Evolutionary conservation across 2,113 vertebrate species (phyloP).

Genomic region (Gallinago undulata): DNA sequence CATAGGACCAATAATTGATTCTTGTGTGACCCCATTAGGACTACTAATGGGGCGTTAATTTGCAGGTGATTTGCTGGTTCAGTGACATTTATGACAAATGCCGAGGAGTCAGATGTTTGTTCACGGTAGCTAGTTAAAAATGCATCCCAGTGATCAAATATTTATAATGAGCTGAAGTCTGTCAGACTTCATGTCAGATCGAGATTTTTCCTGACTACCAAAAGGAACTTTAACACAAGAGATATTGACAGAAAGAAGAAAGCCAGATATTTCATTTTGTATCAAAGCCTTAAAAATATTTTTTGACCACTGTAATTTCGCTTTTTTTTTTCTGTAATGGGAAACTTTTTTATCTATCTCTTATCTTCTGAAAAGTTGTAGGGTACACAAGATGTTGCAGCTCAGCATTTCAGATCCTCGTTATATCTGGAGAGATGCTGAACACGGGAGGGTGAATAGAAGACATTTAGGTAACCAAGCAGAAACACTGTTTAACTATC

Average conservation of each 20-base stretch:
- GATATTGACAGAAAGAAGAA: not conserved
- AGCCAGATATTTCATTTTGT: fast-evolving
- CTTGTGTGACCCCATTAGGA: not conserved
- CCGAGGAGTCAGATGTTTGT: not conserved
- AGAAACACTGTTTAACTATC: not conserved
- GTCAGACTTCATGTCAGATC: not conserved
- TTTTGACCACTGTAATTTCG: not conserved
- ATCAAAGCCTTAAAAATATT: not conserved
- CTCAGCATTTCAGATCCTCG: not conserved
- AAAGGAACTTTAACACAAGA: not conserved
- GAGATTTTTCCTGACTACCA: not conserved
- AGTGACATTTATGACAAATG: slow-evolving; percentile 10
- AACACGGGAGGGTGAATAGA: not conserved
- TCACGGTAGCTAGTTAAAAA: slow-evolving; percentile 18
- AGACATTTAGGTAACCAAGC: not conserved
- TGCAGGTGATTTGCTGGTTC: slow-evolving; percentile 22
- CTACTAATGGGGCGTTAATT: not conserved
- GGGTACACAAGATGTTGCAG: not conserved
- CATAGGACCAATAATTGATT: not conserved
- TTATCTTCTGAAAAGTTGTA: not conserved
- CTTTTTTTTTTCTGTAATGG: not conserved
- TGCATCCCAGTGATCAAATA: slow-evolving; percentile 12
- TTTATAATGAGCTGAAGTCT: not conserved
- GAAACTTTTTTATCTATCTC: not conserved
- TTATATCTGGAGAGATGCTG: not conserved